Conservation (phyloP, 92 coral and sea anemone genomes). For the Parazoanthus atlanticus region DNA sequence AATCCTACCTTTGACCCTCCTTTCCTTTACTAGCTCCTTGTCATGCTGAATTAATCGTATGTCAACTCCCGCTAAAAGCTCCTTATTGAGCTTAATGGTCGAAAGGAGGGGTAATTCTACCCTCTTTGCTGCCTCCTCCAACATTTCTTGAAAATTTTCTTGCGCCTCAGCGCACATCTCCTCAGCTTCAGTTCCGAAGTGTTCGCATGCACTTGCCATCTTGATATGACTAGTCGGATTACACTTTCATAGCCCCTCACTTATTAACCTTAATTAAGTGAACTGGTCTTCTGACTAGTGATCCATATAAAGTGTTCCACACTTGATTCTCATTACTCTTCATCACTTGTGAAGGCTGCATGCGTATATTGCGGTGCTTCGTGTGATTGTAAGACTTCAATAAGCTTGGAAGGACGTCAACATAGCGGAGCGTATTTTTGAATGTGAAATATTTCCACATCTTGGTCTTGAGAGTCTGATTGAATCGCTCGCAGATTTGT, state of each 20-base stretch:
- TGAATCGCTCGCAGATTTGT: conserved; percentile 45
- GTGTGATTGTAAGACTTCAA: conserved; percentile 43
- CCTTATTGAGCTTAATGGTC: too few relatives aligned
- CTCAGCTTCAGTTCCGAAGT: not conserved
- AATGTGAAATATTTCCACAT: conserved; percentile 41
- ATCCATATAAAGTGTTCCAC: not conserved
- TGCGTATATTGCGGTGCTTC: conserved; percentile 45
- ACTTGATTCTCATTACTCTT: not conserved
- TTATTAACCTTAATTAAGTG: not conserved
- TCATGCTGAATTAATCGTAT: too few relatives aligned
- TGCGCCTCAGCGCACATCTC: not conserved
- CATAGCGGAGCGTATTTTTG: not conserved
- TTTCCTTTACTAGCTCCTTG: too few relatives aligned
- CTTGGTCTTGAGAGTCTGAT: conserved; percentile 44
- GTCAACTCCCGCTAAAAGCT: too few relatives aligned
- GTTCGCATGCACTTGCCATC: not conserved
- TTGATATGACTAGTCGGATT: not conserved
- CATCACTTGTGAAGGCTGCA: not conserved
- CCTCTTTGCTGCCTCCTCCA: not conserved
- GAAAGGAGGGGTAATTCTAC: too few relatives aligned
- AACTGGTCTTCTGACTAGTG: not conserved
- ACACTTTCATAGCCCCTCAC: not conserved
- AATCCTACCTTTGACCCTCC: too few relatives aligned
- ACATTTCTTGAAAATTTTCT: not conserved
- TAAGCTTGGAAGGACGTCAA: conserved; percentile 43